Evolutionary conservation across 1,140 invertebrate species (phyloP), one percentile per base, ranked within the genome.

Genomic region (Drosophila athabasca): DNA sequence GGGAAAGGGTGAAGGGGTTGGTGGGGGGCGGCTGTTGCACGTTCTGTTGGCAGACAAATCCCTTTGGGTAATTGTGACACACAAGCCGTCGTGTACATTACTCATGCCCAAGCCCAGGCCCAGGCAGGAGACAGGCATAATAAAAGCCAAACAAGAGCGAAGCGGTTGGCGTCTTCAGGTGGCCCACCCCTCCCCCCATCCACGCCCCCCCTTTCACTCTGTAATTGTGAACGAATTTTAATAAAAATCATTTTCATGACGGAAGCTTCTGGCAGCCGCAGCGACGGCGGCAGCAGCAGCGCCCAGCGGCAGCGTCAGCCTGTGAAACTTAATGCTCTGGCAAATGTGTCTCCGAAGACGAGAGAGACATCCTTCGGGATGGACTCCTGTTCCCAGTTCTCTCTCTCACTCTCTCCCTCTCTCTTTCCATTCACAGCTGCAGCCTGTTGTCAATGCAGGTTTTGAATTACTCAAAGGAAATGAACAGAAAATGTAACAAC

Each of bases 401-500:
- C 54, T 13, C 11, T 39, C 35, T 39, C 35, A 1, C 9, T 9
- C 9, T 35, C 9, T 11, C 2, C 11, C 11, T 8, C n/a, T 8
- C 35, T 13, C 35, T 11, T 39, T 39, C 35, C 35, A 39, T 13
- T 39, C 11, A 39, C 62, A 45, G 52, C 41, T 72, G 73, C 73
- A 76, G 51, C 48, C n/a, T 26, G 48, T 17, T n/a, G 24, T 46
- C 60, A 53, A 50, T 79, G 68, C 73, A 76, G 67, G 67, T 64
- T 71, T 75, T 82, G 64, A 79, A 74, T 83, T 79, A 67, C 79
- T 66, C 54, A 83, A 83, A 83, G 79, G 76, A 83, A 83, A 83
- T 83, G 80, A 78, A 79, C 48, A 72, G 62, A 76, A 57, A 76
- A 65, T 65, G 60, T 72, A 55, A 76, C 79, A 82, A 79, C 79